Evolutionary conservation across 2,797 vertebrate species (phyloP).

Genomic region (Chelon labrosus): DNA sequence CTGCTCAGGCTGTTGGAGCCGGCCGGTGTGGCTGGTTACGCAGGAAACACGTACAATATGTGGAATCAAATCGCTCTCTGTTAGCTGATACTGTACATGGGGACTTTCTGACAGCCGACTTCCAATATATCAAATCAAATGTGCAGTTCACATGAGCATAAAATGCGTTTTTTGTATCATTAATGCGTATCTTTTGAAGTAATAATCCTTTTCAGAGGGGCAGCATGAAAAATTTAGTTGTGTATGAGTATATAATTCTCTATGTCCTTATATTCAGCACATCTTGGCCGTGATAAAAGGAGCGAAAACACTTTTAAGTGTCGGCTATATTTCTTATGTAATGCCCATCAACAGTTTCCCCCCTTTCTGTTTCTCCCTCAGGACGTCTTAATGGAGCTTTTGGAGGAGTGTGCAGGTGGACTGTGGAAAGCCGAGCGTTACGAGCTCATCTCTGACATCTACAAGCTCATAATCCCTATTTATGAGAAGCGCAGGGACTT

Average conservation of each 20-base stretch:
- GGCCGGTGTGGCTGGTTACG: too few species aligned
- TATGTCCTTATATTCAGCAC: too few species aligned
- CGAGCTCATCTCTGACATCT: constrained; percentile 97
- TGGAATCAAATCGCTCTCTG: too few species aligned
- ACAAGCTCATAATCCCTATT: constrained; percentile 97
- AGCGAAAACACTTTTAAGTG: constrained; percentile 1
- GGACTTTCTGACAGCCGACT: too few species aligned
- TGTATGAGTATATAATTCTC: too few species aligned
- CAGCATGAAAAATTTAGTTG: too few species aligned
- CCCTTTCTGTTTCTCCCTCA: constrained; percentile 54
- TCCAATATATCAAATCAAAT: background rate
- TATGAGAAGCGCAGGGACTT: constrained; percentile 98
- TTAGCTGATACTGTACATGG: too few species aligned
- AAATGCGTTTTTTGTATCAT: background rate
- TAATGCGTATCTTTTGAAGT: background rate
- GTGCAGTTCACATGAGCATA: background rate
- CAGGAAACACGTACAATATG: too few species aligned
- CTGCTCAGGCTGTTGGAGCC: too few species aligned
- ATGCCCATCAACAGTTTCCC: background rate
- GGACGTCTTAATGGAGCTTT: constrained; percentile 96
- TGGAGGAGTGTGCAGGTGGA: constrained; percentile 96
- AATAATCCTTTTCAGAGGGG: background rate
- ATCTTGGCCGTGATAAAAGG: background rate
- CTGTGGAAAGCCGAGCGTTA: constrained; percentile 99
- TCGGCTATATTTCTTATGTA: background rate